Evolutionary conservation across 2,888 invertebrate genomes (phyloP).

Genomic region (Geophilus truncorum): DNA sequence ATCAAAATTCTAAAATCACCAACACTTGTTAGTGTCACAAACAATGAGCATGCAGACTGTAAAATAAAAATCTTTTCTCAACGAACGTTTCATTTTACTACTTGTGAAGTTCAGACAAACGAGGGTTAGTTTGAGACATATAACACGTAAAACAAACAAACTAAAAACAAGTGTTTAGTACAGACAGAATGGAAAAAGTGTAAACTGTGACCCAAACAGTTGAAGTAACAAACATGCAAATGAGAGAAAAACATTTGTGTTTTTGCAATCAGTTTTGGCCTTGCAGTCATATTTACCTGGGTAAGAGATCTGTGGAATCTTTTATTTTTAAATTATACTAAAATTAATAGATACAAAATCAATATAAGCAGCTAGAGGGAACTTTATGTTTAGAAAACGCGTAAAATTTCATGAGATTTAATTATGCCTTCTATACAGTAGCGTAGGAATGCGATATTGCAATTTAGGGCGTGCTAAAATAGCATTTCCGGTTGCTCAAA

Average conservation of each 20-base stretch:
- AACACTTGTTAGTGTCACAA: conserved; percentile 27
- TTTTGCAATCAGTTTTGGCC: background rate
- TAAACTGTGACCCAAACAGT: background rate
- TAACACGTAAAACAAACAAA: background rate
- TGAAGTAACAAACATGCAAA: background rate
- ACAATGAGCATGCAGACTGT: background rate
- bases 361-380: too few relatives aligned
- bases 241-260: background rate
- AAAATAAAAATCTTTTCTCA: background rate
- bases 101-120: too few relatives aligned
- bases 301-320: too few relatives aligned
- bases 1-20: conserved; percentile 35
- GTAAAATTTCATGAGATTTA: too few relatives aligned
- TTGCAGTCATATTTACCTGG: background rate
- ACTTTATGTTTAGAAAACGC: too few relatives aligned
- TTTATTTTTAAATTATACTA: too few relatives aligned
- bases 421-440: too few relatives aligned
- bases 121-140: background rate
- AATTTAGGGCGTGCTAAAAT: too few relatives aligned
- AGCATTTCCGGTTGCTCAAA: too few relatives aligned
- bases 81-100: background rate
- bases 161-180: background rate
- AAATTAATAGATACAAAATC: too few relatives aligned
- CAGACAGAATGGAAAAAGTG: background rate
- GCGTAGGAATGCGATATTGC: too few relatives aligned